Evolutionary conservation across 2,888 invertebrate species (phyloP).

Genomic region (Drosophila nr. fundita): DNA sequence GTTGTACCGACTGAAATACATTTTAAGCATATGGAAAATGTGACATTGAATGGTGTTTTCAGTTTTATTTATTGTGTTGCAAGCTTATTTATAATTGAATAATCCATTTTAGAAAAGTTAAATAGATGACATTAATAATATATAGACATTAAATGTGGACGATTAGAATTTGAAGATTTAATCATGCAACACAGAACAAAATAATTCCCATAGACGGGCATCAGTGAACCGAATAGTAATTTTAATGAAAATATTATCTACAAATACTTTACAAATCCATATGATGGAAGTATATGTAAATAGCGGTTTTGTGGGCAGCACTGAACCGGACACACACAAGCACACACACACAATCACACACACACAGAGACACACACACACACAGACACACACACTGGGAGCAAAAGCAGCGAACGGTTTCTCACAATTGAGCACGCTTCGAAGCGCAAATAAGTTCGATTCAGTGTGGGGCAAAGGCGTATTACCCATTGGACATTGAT

Average conservation of each 20-base stretch:
- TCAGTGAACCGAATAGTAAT: neutral
- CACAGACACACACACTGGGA: neutral
- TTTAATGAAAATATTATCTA: neutral
- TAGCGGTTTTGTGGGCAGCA: constrained; percentile 1
- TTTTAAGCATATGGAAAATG: neutral
- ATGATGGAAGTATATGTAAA: neutral
- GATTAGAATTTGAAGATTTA: neutral
- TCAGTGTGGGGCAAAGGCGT: constrained; percentile 13
- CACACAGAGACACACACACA: neutral
- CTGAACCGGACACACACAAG: neutral
- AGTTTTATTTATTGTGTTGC: neutral
- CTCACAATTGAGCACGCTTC: constrained; percentile 71
- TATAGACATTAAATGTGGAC: neutral
- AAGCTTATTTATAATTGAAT: neutral
- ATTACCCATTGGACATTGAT: constrained; percentile 66
- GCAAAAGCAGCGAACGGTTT: constrained; percentile 25
- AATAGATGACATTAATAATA: neutral
- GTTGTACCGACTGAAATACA: too few species aligned
- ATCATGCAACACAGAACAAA: neutral
- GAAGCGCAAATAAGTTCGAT: constrained; percentile 67
- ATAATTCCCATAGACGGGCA: neutral
- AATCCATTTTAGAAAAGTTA: neutral
- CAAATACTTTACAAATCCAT: neutral
- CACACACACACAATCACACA: neutral
- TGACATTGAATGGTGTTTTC: neutral